phyloP scores from a whole-genome alignment of 2,888 invertebrate genomes.

The Machimus rusticus region DNA sequence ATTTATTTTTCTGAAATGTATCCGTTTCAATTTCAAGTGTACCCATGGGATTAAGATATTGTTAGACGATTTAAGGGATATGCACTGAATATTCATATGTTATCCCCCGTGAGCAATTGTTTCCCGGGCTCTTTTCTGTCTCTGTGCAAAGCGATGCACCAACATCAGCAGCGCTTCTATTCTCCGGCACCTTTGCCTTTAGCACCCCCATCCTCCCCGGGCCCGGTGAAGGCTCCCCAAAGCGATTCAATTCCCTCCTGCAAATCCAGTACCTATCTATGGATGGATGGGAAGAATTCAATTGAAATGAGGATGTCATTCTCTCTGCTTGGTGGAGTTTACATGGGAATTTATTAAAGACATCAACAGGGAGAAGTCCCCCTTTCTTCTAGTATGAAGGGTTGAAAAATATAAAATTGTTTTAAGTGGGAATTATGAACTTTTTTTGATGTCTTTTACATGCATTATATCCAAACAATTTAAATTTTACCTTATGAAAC shows the following conservation, averaged over 20 bases:
- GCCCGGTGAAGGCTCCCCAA: background rate
- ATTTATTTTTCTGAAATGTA: constrained; percentile 28
- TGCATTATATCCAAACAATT: background rate
- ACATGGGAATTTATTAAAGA: background rate
- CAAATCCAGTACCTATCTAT: background rate
- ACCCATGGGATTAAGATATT: constrained; percentile 42
- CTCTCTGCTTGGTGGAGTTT: background rate
- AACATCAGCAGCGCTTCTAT: constrained; percentile 12
- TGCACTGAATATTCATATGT: constrained; percentile 32
- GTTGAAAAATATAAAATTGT: background rate
- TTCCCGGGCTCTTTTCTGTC: background rate
- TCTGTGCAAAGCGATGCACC: constrained; percentile 30
- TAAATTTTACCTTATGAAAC: background rate
- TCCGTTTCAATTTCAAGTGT: constrained; percentile 42
- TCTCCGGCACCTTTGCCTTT: constrained; percentile 7
- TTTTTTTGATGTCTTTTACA: background rate
- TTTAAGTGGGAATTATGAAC: background rate
- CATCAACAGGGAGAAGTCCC: background rate
- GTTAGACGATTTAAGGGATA: constrained; percentile 39
- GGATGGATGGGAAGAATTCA: background rate
- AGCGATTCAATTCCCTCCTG: background rate
- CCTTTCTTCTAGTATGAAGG: background rate
- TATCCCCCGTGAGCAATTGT: constrained; percentile 36
- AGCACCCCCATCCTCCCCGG: background rate
- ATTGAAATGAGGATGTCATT: background rate